Conservation (phyloP, 2,888 invertebrate genomes). For the Cordilura impudica region DNA sequence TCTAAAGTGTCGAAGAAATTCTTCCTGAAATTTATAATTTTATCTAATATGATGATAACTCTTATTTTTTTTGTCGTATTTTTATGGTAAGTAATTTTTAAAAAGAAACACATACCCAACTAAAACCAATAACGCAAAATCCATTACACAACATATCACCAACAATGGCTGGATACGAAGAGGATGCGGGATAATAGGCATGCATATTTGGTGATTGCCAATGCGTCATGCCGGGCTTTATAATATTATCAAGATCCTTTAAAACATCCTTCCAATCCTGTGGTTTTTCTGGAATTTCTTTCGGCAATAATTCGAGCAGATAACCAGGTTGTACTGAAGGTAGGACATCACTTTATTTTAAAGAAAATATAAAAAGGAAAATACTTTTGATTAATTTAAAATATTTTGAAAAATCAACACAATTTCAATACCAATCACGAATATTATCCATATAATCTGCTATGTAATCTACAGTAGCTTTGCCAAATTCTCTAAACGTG, state of each 20-base stretch:
- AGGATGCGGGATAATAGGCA: constrained; percentile 93
- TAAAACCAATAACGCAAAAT: constrained; percentile 90
- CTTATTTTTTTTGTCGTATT: too few species aligned
- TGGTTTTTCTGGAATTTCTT: constrained; percentile 87
- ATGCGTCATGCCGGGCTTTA: constrained; percentile 95
- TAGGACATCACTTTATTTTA: constrained; percentile 83
- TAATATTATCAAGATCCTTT: constrained; percentile 89
- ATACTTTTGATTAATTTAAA: constrained; percentile 48
- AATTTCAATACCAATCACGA: constrained; percentile 82
- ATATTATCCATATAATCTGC: constrained; percentile 93
- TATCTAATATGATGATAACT: too few species aligned
- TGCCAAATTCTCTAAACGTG: constrained; percentile 90
- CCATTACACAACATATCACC: constrained; percentile 91
- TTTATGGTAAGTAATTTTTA: too few species aligned
- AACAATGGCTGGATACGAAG: constrained; percentile 90
- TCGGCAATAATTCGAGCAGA: constrained; percentile 87
- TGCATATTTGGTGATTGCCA: constrained; percentile 97
- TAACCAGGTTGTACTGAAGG: constrained; percentile 95
- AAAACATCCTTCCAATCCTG: constrained; percentile 94
- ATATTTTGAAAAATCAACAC: background rate
- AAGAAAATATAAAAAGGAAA: constrained; percentile 47
- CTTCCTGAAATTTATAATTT: too few species aligned
- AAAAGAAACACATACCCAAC: constrained; percentile 92
- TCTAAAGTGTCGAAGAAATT: too few species aligned
- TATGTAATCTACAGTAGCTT: constrained; percentile 92